phyloP scores from a whole-genome alignment of 2,113 vertebrate species.

The Nettapus auritus region DNA sequence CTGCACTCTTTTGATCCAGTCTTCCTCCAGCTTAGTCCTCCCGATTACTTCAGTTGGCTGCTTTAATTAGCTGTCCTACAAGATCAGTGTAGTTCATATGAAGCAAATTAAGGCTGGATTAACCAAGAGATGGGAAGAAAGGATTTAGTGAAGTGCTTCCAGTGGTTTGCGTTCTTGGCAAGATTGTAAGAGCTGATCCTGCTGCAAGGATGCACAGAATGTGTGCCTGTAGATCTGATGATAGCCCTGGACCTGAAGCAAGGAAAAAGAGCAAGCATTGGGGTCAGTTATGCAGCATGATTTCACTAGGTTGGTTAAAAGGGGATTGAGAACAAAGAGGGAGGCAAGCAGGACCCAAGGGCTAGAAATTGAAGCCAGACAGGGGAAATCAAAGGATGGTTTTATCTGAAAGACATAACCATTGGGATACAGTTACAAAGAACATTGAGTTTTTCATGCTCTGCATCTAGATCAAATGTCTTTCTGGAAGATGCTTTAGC shows the following conservation, averaged over 20 bases:
- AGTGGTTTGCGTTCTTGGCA: neutral
- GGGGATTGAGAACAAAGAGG: neutral
- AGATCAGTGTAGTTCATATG: neutral
- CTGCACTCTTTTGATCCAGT: neutral
- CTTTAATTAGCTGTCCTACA: neutral
- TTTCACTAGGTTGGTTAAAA: neutral
- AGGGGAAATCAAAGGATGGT: neutral
- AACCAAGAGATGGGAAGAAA: neutral
- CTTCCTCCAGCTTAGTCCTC: neutral
- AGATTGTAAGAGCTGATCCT: neutral
- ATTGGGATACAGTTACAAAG: neutral
- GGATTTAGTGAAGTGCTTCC: neutral
- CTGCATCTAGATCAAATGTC: neutral
- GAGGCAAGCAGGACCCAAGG: fast-evolving
- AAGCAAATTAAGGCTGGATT: neutral
- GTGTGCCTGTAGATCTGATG: fast-evolving
- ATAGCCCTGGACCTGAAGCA: neutral
- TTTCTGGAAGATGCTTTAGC: slow-evolving; percentile 32
- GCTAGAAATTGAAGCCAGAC: neutral
- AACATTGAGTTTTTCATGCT: neutral
- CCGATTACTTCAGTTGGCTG: neutral
- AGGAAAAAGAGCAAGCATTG: neutral
- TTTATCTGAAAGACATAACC: neutral
- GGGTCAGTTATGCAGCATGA: neutral
- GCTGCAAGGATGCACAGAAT: neutral